These are phyloP conservation scores for Myripristis jacobus DNA, from an alignment of 2,797 vertebrate species.

Conservation along the genomic window DNA sequence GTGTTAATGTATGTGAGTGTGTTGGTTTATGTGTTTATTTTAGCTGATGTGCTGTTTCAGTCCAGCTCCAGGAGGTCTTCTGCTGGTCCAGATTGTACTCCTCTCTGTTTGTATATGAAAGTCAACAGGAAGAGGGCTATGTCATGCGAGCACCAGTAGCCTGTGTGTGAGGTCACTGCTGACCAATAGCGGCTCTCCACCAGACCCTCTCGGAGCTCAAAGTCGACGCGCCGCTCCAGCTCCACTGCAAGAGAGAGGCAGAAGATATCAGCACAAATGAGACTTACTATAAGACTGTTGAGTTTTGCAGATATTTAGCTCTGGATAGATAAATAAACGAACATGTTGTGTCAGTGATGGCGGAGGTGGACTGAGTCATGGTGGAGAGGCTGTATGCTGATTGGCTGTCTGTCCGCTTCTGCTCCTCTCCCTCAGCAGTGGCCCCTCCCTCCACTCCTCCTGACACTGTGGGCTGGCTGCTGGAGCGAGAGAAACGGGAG, in stretches of 20 bases:
- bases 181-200: conserved; percentile 99
- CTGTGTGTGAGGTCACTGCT: conserved; percentile 96
- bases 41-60: conserved; percentile 60
- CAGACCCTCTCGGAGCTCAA: conserved; percentile 95
- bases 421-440: conserved; percentile 85
- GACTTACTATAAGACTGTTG: too few relatives aligned
- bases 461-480: conserved; percentile 85
- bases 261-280: background rate
- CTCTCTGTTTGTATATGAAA: conserved; percentile 91
- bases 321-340: conserved; percentile 64
- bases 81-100: conserved; percentile 63
- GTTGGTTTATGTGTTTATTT: conserved; percentile 31
- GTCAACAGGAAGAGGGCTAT: conserved; percentile 96
- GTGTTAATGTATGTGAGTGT: conserved; percentile 31
- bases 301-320: too few relatives aligned
- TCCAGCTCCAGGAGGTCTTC: conserved; percentile 73
- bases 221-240: conserved; percentile 95
- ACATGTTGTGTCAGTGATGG: conserved; percentile 89
- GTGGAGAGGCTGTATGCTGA: conserved; percentile 81
- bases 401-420: conserved; percentile 82
- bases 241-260: conserved; percentile 86
- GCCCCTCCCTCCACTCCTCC: conserved; percentile 82
- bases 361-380: conserved; percentile 83
- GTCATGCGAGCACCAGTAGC: conserved; percentile 97
- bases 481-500: conserved; percentile 93